Evolutionary conservation across 2,888 invertebrate species (phyloP).

Genomic region (Temnothorax ravouxi): DNA sequence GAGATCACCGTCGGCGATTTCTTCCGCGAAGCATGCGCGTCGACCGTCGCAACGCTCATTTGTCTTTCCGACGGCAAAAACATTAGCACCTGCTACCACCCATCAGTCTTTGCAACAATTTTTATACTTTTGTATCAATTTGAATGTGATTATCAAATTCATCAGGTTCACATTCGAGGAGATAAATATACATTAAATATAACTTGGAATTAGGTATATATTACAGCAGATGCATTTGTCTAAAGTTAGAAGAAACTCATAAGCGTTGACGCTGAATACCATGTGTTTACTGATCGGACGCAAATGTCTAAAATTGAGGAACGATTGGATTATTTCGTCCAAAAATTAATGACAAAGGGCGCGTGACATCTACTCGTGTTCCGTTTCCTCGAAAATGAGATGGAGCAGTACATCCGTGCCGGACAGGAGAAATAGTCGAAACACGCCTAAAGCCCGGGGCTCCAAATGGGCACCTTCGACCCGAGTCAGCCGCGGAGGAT

Average conservation of each 20-base stretch:
- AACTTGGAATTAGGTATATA: neutral
- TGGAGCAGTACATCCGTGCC: conserved; percentile 29
- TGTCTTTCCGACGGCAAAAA: conserved; percentile 58
- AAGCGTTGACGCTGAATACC: neutral
- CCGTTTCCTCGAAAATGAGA: conserved; percentile 66
- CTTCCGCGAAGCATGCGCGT: conserved; percentile 46
- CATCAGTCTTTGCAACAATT: conserved; percentile 22
- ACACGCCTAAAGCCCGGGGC: conserved; percentile 40
- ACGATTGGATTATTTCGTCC: neutral
- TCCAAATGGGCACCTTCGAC: conserved; percentile 69
- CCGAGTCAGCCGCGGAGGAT: conserved; percentile 55
- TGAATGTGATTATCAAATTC: neutral
- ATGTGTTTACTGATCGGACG: neutral
- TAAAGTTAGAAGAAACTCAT: neutral
- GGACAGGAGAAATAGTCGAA: conserved; percentile 30
- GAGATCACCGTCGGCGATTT: conserved; percentile 46
- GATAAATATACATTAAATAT: neutral
- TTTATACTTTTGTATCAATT: neutral
- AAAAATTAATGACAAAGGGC: conserved; percentile 16
- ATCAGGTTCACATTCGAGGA: neutral
- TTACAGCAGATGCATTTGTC: neutral
- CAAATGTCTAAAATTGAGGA: neutral
- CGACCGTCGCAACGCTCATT: conserved; percentile 55
- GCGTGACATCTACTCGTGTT: conserved; percentile 49
- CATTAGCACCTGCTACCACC: conserved; percentile 49